Evolutionary conservation across 53 echinoderm and acorn worm genomes (phyloP).

Genomic region (Echinometra lucunter): DNA sequence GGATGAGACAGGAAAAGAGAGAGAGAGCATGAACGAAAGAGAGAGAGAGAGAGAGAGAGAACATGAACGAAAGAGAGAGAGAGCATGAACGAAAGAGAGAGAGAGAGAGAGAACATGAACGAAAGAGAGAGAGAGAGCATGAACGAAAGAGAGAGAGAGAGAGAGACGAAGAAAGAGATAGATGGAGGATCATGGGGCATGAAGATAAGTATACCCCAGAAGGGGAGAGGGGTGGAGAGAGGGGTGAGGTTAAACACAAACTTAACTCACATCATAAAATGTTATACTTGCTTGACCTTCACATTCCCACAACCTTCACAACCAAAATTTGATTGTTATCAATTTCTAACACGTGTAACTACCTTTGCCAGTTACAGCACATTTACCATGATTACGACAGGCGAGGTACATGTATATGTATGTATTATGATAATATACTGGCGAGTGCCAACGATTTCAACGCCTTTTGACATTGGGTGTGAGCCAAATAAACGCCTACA

Average conservation of each 20-base stretch:
- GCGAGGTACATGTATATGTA: neutral
- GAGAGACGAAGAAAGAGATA: neutral
- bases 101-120: neutral
- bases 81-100: neutral
- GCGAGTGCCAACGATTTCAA: neutral
- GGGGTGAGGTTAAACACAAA: neutral
- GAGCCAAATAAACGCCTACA: neutral
- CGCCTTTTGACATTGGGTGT: neutral
- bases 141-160: neutral
- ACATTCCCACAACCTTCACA: neutral
- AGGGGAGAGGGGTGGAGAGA: neutral
- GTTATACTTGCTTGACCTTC: neutral
- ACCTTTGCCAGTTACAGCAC: neutral
- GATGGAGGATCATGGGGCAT: no score
- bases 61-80: neutral
- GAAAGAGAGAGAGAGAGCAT: neutral
- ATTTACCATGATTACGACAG: no score
- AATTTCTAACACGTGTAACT: neutral
- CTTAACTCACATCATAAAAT: no score
- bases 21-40: no score
- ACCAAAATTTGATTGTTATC: neutral
- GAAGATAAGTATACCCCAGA: no score
- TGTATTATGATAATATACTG: neutral
- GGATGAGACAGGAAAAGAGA: no score
- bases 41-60: no score